phyloP scores from a whole-genome alignment of 2,888 invertebrate species.

The Thera britannica region DNA sequence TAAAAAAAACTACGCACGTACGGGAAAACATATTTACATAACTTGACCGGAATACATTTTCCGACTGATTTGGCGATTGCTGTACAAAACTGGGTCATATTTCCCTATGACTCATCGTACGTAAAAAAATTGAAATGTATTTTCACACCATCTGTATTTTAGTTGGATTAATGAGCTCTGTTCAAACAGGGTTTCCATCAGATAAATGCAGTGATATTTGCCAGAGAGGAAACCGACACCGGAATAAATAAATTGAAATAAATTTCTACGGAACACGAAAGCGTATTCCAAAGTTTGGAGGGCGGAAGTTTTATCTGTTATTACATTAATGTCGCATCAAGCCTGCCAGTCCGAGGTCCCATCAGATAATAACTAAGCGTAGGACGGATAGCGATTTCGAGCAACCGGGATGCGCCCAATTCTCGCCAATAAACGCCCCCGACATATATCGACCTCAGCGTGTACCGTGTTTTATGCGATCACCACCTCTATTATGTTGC shows the following conservation, averaged over 20 bases:
- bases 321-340: constrained; percentile 65
- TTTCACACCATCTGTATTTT: constrained; percentile 16
- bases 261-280: constrained; percentile 47
- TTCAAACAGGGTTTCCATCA: constrained; percentile 18
- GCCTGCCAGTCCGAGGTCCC: constrained; percentile 67
- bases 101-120: constrained; percentile 6
- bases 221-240: constrained; percentile 19
- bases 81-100: constrained; percentile 9
- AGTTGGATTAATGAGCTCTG: constrained; percentile 3
- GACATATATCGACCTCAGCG: constrained; percentile 72
- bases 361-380: constrained; percentile 72
- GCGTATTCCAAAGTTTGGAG: constrained; percentile 44
- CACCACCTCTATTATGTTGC: constrained; percentile 62
- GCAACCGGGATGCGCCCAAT: constrained; percentile 84
- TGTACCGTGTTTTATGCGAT: constrained; percentile 59
- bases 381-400: constrained; percentile 81
- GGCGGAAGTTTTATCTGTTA: constrained; percentile 63
- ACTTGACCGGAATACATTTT: constrained; percentile 4
- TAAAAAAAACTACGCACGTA: not conserved
- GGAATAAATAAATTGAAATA: constrained; percentile 47
- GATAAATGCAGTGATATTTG: constrained; percentile 27
- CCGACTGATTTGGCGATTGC: constrained; percentile 3
- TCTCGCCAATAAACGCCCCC: constrained; percentile 81
- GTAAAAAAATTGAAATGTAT: constrained; percentile 10
- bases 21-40: not conserved